A percentile compares a stretch with the other conserved stretches of the same genome.
These are phyloP conservation scores for Venusia cambrica DNA, from an alignment of 2,888 invertebrate species.

Conservation along the genomic window DNA sequence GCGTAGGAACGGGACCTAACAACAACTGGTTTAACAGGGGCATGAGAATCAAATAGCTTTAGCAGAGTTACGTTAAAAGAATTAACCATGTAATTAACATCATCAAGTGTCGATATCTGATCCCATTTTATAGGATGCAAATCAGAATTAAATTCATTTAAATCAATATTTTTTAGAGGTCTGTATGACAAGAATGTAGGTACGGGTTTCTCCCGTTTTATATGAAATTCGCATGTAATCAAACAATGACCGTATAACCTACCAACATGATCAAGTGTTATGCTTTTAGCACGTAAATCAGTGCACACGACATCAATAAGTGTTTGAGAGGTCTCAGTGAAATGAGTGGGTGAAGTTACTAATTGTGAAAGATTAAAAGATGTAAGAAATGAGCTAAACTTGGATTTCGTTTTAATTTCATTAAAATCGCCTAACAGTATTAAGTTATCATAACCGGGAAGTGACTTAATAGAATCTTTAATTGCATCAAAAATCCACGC, in stretches of 20 bases:
- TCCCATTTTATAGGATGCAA: slow-evolving; percentile 3
- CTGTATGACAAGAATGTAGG: background rate
- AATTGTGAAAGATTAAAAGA: slow-evolving; percentile 3
- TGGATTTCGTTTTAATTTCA: slow-evolving; percentile 1
- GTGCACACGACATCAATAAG: slow-evolving; percentile 14
- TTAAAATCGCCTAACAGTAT: slow-evolving; percentile 25
- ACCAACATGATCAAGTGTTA: slow-evolving; percentile 8
- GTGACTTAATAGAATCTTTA: slow-evolving; percentile 8
- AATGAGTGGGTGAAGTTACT: slow-evolving; percentile 8
- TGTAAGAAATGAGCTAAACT: slow-evolving; percentile 3
- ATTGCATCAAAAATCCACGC: slow-evolving; percentile 6
- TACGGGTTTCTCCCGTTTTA: slow-evolving; percentile 2
- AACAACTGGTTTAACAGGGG: slow-evolving; percentile 2
- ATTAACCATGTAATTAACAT: slow-evolving; percentile 7
- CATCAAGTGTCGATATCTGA: background rate
- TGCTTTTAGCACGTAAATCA: slow-evolving; percentile 2
- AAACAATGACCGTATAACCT: slow-evolving; percentile 8
- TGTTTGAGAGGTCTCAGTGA: slow-evolving; percentile 6
- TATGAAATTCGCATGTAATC: slow-evolving; percentile 4
- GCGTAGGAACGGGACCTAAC: slow-evolving; percentile 3
- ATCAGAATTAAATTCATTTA: background rate
- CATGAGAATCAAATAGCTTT: slow-evolving; percentile 3
- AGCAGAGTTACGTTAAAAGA: slow-evolving; percentile 3
- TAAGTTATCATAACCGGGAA: slow-evolving; percentile 9
- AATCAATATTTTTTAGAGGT: slow-evolving; percentile 3